Conservation (phyloP, 2,888 invertebrate genomes). For the Loripinus fragilis region DNA sequence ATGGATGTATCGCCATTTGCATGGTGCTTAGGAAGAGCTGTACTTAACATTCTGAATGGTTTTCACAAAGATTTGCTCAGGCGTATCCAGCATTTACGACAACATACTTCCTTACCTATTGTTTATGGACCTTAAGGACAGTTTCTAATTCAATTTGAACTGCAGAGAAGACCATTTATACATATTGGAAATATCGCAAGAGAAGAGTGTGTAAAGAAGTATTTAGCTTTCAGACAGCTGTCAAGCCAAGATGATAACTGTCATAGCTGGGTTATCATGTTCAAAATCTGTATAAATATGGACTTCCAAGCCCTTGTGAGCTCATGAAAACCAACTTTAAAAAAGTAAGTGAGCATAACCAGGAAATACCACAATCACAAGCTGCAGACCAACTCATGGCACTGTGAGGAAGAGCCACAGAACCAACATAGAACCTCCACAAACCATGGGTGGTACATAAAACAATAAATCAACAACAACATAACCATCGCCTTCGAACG, state of each 20-base stretch:
- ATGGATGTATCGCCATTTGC: too few species aligned
- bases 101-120: not conserved
- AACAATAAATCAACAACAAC: too few species aligned
- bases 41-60: too few species aligned
- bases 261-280: slow-evolving; percentile 2
- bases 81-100: not conserved
- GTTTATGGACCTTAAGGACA: not conserved
- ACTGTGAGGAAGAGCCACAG: too few species aligned
- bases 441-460: too few species aligned
- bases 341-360: too few species aligned
- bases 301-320: not conserved
- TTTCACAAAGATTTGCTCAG: not conserved
- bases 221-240: not conserved
- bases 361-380: too few species aligned
- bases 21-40: too few species aligned
- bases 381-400: too few species aligned
- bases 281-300: slow-evolving; percentile 9
- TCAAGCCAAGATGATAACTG: not conserved
- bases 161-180: not conserved
- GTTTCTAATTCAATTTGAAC: slow-evolving; percentile 1
- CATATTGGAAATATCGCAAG: not conserved
- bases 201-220: not conserved
- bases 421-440: not conserved
- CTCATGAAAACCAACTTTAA: not conserved
- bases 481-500: too few species aligned